Conservation (phyloP, 2,888 invertebrate genomes). For the Tachystola acroxantha region DNA sequence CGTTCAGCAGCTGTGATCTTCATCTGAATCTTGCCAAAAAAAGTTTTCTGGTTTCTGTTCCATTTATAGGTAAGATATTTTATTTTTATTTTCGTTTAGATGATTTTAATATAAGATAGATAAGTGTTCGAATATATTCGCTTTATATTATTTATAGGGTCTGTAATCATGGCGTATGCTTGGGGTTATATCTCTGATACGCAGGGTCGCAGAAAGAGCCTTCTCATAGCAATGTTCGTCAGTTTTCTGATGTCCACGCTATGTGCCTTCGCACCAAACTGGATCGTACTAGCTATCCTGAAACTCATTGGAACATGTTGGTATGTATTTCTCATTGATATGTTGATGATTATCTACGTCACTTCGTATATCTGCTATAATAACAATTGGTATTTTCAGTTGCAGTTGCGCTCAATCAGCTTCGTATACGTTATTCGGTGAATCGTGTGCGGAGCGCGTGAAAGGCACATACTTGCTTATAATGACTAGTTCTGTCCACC, state of each 20-base stretch:
- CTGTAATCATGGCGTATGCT: slow-evolving; percentile 31
- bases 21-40: slow-evolving; percentile 68
- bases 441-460: slow-evolving; percentile 38
- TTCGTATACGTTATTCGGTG: slow-evolving; percentile 64
- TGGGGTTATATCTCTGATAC: slow-evolving; percentile 51
- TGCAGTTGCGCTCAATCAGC: slow-evolving; percentile 44
- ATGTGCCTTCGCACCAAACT: slow-evolving; percentile 37
- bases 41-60: slow-evolving; percentile 81
- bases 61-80: slow-evolving; percentile 75
- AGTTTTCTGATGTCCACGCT: slow-evolving; percentile 27
- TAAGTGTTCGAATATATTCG: too few species aligned
- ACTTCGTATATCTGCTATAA: too few species aligned
- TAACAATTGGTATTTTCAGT: not conserved
- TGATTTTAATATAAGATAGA: too few species aligned
- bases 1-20: slow-evolving; percentile 41
- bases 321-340: slow-evolving; percentile 25
- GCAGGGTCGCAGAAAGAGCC: slow-evolving; percentile 28
- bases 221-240: slow-evolving; percentile 28
- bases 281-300: slow-evolving; percentile 34
- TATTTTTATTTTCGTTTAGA: too few species aligned
- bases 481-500: slow-evolving; percentile 59
- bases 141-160: too few species aligned
- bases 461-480: slow-evolving; percentile 43
- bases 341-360: too few species aligned
- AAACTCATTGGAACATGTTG: slow-evolving; percentile 35